These are phyloP conservation scores for Stomatorhinus ivindoensis DNA, from an alignment of 2,113 vertebrate species.

Conservation along the genomic window DNA sequence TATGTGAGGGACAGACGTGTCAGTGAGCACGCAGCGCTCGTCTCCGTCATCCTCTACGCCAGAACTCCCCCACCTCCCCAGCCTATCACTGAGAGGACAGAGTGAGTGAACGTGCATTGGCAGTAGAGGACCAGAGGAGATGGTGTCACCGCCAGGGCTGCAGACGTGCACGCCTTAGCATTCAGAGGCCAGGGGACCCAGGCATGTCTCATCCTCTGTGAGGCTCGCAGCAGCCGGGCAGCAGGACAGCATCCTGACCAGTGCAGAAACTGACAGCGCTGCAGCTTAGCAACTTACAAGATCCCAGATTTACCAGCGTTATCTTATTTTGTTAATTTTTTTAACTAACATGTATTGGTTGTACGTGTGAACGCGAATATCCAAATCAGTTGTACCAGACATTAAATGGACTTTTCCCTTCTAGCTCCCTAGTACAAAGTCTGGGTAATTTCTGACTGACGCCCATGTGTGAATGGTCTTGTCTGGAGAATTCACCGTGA, in stretches of 20 bases:
- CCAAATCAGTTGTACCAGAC: background rate
- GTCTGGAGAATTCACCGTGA: too few relatives aligned
- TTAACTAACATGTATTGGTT: background rate
- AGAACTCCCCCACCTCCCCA: background rate
- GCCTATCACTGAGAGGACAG: background rate
- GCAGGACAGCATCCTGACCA: too few relatives aligned
- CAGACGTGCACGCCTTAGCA: background rate
- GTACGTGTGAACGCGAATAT: background rate
- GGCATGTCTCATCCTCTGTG: background rate
- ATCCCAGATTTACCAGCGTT: background rate
- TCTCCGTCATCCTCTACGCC: background rate
- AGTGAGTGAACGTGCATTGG: too few relatives aligned
- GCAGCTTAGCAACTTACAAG: background rate
- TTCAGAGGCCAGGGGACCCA: too few relatives aligned
- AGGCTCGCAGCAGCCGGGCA: background rate
- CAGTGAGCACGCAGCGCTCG: background rate
- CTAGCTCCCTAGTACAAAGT: background rate
- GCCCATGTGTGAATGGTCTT: too few relatives aligned
- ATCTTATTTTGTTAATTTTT: background rate
- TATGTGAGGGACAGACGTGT: background rate
- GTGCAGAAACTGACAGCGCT: background rate
- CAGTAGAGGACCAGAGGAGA: background rate
- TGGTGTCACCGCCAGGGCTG: background rate
- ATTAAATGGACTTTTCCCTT: background rate
- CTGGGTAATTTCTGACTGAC: too few relatives aligned